Evolutionary conservation across 1,140 invertebrate genomes (phyloP), one percentile per base, ranked within the genome.

Genomic region (Philopotamus ludificatus): DNA sequence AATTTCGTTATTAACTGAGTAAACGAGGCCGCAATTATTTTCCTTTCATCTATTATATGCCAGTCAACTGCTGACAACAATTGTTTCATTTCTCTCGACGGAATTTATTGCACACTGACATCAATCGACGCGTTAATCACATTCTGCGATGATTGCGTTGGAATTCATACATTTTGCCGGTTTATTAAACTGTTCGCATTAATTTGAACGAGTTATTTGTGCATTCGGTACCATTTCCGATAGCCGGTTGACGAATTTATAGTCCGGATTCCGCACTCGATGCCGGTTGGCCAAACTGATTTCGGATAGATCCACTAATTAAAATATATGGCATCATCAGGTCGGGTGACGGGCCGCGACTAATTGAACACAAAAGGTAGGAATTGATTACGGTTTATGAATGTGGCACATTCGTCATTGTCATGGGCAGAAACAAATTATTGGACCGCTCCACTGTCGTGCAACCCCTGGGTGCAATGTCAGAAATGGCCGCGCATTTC

Each of bases 311-410:
- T 45, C 41, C 21, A 12, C 25, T 45, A 58, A 58, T 60, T 60
- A 60, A 60, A 47, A 60, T 60, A 60, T 60, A 60, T 60, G 39
- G 44, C 57, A 28, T 47, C 57, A 49, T 47, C 44, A 47, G 42
- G 23, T 60, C 42, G 42, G 42, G 57, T 28, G 57, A 60, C 44
- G 57, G 44, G 10, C 57, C 57, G 57, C 57, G 50, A 63, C 61
- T 63, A 63, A 63, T 63, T 63, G 61, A 63, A 63, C 61, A 63
- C 61, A 63, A 63, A 63, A 63, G 61, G 61, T 63, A 63, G 18
- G 50, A 55, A 63, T 63, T 63, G 61, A 63, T 63, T 63, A 63
- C 61, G 50, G 61, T 54, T 63, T 63, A 63, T 63, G 61, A 63
- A 63, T 63, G 61, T 28, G 50, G 61, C 22, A 55, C 50, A 63